Base-by-base conservation (phyloP, 1,140 invertebrate species). In the Trigoniulus corallinus region DNA sequence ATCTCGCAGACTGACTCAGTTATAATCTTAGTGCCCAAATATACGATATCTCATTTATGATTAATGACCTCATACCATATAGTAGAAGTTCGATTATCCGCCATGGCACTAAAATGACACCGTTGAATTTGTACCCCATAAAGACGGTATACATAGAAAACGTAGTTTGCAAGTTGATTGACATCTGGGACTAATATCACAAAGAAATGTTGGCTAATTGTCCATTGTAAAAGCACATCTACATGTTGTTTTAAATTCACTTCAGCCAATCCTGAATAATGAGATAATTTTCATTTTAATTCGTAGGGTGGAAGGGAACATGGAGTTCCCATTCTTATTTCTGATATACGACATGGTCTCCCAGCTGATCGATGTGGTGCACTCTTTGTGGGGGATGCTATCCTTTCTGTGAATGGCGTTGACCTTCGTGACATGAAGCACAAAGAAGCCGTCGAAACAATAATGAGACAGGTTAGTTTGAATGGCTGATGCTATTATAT, bases 281-380 rank as follows among this genome's bases (percentile, higher is more conserved):
- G 18, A 21, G 18, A 20, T 24, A 18, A 53, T 24, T 24, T 43
- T 39, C 13, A 50, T 52, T 44, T 34, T 53, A 45, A 54, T 54
- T 55, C 57, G 13, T 57, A 84, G 81, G 84, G 83, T 51, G 84
- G 84, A 10, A 74, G 80, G 54, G 84, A 88, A 61, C 83, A 88
- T 67, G 83, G 83, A 26, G 81, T 88, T 27, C 84, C 84, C 0
- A 83, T 88, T 52, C 64, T 88, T n/a, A 82, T 88, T 56, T 86
- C 83, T 21, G 84, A 88, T 66, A 71, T 88, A 59, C 81, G 88
- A 64, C 73, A 76, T 46, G 77, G 80, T 53, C 80, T 81, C 48
- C 80, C 82, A 40, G 84, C 82, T 2, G 76, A 79, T 40, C 60
- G 78, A 52, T 78, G 74, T 49, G 72, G 75, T 34, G 70, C 77